Percentiles rank a stretch among this genome's conserved stretches.
phyloP scores from a whole-genome alignment of 2,797 vertebrate species.

The Enteromius paludinosus region DNA sequence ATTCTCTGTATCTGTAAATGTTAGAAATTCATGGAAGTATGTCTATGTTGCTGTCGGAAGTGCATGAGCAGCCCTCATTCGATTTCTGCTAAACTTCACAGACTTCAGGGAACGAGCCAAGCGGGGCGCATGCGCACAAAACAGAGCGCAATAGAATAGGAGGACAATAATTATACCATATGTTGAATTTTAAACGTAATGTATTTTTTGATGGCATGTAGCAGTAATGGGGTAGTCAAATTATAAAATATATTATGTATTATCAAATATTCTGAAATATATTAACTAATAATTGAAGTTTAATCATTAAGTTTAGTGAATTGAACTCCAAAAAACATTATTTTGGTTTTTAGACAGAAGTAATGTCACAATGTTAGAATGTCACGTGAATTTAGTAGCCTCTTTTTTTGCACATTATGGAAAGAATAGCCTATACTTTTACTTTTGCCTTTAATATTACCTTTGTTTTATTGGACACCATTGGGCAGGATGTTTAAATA shows the following conservation, averaged over 20 bases:
- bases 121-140: accelerated
- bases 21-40: background rate
- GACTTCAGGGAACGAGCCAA: background rate
- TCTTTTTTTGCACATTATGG: background rate
- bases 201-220: background rate
- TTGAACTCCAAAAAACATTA: background rate
- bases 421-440: background rate
- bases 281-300: no score
- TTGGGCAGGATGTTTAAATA: background rate
- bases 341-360: background rate
- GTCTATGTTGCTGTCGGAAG: background rate
- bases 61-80: background rate
- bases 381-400: no score
- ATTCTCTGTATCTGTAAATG: background rate
- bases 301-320: background rate
- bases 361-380: no score
- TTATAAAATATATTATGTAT: no score
- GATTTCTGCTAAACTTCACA: background rate
- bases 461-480: background rate
- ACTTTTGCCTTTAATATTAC: background rate
- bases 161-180: background rate
- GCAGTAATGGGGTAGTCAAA: background rate
- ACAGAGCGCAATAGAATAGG: background rate
- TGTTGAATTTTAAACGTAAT: background rate
- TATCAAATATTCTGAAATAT: no score